Conservation (phyloP, 2,797 vertebrate species). For the Mareca strepera region DNA sequence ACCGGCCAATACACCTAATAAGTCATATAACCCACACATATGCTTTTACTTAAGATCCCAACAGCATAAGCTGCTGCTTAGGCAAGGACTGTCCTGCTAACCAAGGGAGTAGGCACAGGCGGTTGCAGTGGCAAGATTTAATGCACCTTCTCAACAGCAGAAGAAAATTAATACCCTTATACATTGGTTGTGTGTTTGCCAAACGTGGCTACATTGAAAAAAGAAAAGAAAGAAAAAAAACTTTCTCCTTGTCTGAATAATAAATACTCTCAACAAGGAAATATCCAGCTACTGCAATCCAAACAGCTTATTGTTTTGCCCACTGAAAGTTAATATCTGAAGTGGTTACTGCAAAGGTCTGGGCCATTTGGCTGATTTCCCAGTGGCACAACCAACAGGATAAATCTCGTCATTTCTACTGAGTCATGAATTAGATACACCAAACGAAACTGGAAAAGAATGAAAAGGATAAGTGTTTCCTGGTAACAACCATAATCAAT, state of each 20-base stretch:
- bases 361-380: slow-evolving; percentile 58
- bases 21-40: background rate
- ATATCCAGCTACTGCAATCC: slow-evolving; percentile 23
- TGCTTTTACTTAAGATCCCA: background rate
- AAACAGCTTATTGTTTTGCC: slow-evolving; percentile 69
- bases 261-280: slow-evolving; percentile 47
- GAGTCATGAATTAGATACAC: slow-evolving; percentile 67
- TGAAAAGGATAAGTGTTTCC: slow-evolving; percentile 58
- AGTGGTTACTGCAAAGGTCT: slow-evolving; percentile 62
- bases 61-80: background rate
- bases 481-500: slow-evolving; percentile 44
- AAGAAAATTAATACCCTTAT: slow-evolving; percentile 8
- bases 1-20: background rate
- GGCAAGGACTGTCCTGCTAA: background rate
- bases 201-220: background rate
- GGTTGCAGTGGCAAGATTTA: background rate
- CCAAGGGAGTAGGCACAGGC: background rate
- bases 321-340: slow-evolving; percentile 67
- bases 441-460: slow-evolving; percentile 46
- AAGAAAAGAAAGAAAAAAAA: background rate
- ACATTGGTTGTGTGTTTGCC: background rate
- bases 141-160: background rate
- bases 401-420: slow-evolving; percentile 65
- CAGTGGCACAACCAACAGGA: slow-evolving; percentile 66
- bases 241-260: slow-evolving; percentile 27